phyloP scores from a whole-genome alignment of 1,140 invertebrate genomes.

The Sycophaga agraensis region DNA sequence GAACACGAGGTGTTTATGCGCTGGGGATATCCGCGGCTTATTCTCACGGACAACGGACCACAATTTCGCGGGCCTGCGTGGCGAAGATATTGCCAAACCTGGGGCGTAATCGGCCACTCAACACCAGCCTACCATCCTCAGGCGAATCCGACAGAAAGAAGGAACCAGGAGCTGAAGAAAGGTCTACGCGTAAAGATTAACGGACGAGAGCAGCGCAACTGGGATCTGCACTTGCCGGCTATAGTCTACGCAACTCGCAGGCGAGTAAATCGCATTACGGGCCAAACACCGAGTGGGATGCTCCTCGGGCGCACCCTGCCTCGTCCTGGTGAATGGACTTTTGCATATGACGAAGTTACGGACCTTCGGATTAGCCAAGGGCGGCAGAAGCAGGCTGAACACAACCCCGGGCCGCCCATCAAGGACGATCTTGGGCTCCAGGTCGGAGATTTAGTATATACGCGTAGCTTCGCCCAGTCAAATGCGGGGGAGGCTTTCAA shows the following conservation, averaged over 20 bases:
- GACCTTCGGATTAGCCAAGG: too few relatives aligned
- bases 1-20: not conserved
- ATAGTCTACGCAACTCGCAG: not conserved
- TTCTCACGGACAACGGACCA: not conserved
- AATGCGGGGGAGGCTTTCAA: too few relatives aligned
- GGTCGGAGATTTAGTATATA: too few relatives aligned
- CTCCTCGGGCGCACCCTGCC: not conserved
- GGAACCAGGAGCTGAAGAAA: not conserved
- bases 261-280: not conserved
- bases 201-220: not conserved
- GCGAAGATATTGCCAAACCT: not conserved
- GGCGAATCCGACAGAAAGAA: not conserved
- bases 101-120: not conserved
- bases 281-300: not conserved
- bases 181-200: not conserved
- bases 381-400: too few relatives aligned
- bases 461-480: too few relatives aligned
- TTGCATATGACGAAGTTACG: too few relatives aligned
- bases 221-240: not conserved
- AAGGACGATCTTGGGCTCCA: too few relatives aligned
- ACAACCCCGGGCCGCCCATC: too few relatives aligned
- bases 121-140: not conserved
- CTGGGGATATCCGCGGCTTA: not conserved
- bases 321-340: not conserved
- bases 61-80: not conserved